Evolutionary conservation across 2,113 vertebrate genomes (phyloP).

Genomic region (Hassar affinis): DNA sequence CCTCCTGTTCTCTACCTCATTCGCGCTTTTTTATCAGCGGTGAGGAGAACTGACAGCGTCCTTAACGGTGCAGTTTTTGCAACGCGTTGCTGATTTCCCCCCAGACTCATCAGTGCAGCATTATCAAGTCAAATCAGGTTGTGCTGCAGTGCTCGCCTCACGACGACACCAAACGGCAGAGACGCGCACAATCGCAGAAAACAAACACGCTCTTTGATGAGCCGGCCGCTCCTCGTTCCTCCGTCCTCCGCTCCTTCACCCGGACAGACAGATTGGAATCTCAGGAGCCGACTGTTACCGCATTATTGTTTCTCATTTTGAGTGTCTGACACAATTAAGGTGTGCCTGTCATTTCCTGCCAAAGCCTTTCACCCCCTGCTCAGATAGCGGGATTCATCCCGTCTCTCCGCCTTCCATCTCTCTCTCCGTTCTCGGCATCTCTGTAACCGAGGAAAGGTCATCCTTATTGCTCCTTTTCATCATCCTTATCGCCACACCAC

Average conservation of each 20-base stretch:
- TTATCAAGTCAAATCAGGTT: slow-evolving; percentile 99
- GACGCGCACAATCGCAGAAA: slow-evolving; percentile 44
- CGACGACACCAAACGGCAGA: slow-evolving; percentile 40
- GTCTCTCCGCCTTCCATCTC: slow-evolving; percentile 20
- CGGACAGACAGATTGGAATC: slow-evolving; percentile 65
- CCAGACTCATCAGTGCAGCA: slow-evolving; percentile 92
- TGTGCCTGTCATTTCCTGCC: slow-evolving; percentile 47
- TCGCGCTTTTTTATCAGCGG: slow-evolving; percentile 63
- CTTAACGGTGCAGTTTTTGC: slow-evolving; percentile 73
- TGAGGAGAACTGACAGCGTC: slow-evolving; percentile 72
- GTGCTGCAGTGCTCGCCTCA: slow-evolving; percentile 79
- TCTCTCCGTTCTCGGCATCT: slow-evolving; percentile 8
- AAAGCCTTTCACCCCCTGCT: slow-evolving; percentile 15
- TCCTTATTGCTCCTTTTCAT: slow-evolving; percentile 63
- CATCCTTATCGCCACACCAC: slow-evolving; percentile 63
- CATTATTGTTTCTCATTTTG: slow-evolving; percentile 70
- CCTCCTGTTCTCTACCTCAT: slow-evolving; percentile 37
- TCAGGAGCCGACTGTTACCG: slow-evolving; percentile 71
- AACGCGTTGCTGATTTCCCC: slow-evolving; percentile 77
- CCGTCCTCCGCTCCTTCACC: slow-evolving; percentile 58
- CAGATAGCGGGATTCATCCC: slow-evolving; percentile 31
- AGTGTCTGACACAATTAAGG: slow-evolving; percentile 60
- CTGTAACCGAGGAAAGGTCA: slow-evolving; percentile 57
- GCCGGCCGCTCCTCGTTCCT: neutral
- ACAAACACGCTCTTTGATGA: slow-evolving; percentile 41